Base-by-base conservation (phyloP, 2,888 invertebrate species). In the Romanomermis culicivorax region DNA sequence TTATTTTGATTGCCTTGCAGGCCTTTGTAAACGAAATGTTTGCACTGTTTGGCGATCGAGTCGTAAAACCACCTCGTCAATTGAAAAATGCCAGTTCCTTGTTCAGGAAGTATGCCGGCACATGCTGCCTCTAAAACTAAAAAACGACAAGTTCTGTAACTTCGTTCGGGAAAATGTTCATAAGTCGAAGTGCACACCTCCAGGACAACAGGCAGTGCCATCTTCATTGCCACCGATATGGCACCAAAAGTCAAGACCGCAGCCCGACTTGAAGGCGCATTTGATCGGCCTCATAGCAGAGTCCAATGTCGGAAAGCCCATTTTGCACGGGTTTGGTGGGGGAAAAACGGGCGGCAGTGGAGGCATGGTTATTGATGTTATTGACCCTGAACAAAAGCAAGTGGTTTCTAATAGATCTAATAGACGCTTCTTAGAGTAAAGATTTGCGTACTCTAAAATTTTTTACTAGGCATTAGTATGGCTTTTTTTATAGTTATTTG, bases 121-220 rank as follows among this genome's bases (percentile, higher is more conserved):
- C 50, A 49, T 11, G 50, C 25, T 23, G 11, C 17, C 11, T 11
- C 45, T 4, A 45, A n/a, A 7, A 23, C 45, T n/a, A n/a, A n/a
- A n/a, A n/a, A n/a, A n/a, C n/a, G n/a, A n/a, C n/a, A n/a, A n/a
- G n/a, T n/a, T n/a, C n/a, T n/a, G n/a, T n/a, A n/a, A n/a, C n/a
- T n/a, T n/a, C n/a, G n/a, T n/a, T 57, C 4, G 58, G 53, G 56
- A 65, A 65, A 53, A 64, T 65, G 58, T 65, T 65, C 60, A 36
- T 11, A 36, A 36, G 17, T 7, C 7, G 17, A 36, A 36, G 17
- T 36, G 29, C 24, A 2, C 24, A 58, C 58, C 27, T 24, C 58
- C 58, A 17, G 56, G 54, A 26, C 58, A 58, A 49, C 57, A 56
- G n/a, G 55, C 50, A 14, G 55, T 57, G 24, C 42, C 53, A 7